Conservation (phyloP, 2,888 invertebrate genomes). For the Gymnosoma rotundatum region DNA sequence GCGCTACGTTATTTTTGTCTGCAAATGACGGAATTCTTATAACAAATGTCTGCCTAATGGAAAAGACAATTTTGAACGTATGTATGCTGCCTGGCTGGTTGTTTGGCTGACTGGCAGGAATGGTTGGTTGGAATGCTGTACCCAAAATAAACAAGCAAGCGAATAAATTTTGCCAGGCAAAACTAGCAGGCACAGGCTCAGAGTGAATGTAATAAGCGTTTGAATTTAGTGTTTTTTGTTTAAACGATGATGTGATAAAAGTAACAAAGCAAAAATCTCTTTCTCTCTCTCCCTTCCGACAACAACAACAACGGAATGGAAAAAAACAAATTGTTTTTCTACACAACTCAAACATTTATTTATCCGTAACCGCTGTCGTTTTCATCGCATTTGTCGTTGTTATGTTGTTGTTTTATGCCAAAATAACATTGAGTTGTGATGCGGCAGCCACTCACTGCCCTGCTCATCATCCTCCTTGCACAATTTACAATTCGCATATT, state of each 20-base stretch:
- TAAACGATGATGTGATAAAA: constrained; percentile 57
- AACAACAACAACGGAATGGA: constrained; percentile 48
- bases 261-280: constrained; percentile 78
- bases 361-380: constrained; percentile 81
- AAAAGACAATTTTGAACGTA: constrained; percentile 52
- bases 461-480: constrained; percentile 25
- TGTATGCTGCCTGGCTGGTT: constrained; percentile 40
- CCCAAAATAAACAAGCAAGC: constrained; percentile 56
- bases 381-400: constrained; percentile 75
- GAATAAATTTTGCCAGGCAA: constrained; percentile 28
- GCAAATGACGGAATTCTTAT: constrained; percentile 81
- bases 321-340: constrained; percentile 75
- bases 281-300: constrained; percentile 76
- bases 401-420: constrained; percentile 73
- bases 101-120: constrained; percentile 35
- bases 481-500: not conserved
- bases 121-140: constrained; percentile 50
- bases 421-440: constrained; percentile 70
- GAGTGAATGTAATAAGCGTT: constrained; percentile 19
- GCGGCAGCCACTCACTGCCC: constrained; percentile 69
- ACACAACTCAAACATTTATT: constrained; percentile 83
- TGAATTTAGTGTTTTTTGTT: not conserved
- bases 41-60: constrained; percentile 78
- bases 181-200: constrained; percentile 39
- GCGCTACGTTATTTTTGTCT: constrained; percentile 75